Evolutionary conservation across 2,888 invertebrate species (phyloP).

Genomic region (Amphipyra berbera): DNA sequence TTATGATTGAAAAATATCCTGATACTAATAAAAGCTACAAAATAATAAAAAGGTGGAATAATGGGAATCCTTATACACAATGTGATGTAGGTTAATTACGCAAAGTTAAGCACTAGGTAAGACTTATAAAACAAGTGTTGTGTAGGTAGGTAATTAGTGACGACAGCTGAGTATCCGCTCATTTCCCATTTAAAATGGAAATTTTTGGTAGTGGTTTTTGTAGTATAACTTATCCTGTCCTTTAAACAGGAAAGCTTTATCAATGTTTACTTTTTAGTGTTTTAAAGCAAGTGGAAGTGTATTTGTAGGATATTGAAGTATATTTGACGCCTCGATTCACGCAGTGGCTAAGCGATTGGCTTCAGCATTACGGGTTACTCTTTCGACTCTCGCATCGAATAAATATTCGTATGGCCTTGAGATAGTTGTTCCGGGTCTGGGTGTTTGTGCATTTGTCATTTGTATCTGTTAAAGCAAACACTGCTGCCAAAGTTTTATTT

Average conservation of each 20-base stretch:
- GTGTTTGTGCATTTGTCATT: too few relatives aligned
- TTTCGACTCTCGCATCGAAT: too few relatives aligned
- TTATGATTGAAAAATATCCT: too few relatives aligned
- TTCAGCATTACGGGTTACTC: too few relatives aligned
- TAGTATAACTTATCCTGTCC: neutral
- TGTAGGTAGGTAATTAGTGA: slow-evolving; percentile 35
- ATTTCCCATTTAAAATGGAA: slow-evolving; percentile 15
- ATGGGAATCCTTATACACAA: neutral
- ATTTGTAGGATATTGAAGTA: too few relatives aligned
- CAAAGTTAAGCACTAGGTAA: slow-evolving; percentile 35
- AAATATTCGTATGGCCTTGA: too few relatives aligned
- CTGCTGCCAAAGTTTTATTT: too few relatives aligned
- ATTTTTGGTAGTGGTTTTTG: slow-evolving; percentile 19
- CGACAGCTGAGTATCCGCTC: slow-evolving; percentile 24
- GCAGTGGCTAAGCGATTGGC: too few relatives aligned
- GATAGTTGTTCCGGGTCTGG: too few relatives aligned
- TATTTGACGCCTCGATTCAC: too few relatives aligned
- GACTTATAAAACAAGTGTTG: slow-evolving; percentile 32
- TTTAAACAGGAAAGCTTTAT: slow-evolving; percentile 7
- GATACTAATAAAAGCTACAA: too few relatives aligned
- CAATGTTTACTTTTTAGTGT: slow-evolving; percentile 4
- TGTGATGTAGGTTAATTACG: slow-evolving; percentile 35
- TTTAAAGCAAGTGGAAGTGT: neutral
- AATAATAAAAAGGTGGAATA: slow-evolving; percentile 1
- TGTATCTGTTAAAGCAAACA: too few relatives aligned